Evolutionary conservation across 2,113 vertebrate genomes (phyloP).

Genomic region (Charina bottae): DNA sequence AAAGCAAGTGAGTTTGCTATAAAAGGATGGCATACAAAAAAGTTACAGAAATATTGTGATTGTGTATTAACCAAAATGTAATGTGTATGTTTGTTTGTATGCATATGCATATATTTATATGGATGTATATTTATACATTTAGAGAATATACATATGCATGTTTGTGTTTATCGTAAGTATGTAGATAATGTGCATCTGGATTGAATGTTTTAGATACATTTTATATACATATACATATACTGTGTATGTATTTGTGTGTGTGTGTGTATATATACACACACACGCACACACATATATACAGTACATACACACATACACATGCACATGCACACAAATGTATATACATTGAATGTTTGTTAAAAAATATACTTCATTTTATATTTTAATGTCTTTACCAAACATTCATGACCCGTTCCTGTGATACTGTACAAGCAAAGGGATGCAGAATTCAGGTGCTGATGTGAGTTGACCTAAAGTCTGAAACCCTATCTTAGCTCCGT

Average conservation of each 20-base stretch:
- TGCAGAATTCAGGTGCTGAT: neutral
- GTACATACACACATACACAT: neutral
- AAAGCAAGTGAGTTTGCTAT: slow-evolving; percentile 72
- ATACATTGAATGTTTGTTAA: neutral
- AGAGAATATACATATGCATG: slow-evolving; percentile 31
- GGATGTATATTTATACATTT: slow-evolving; percentile 34
- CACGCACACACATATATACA: neutral
- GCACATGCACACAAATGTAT: neutral
- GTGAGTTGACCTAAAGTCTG: neutral
- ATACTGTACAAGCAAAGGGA: neutral
- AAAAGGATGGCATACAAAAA: slow-evolving; percentile 71
- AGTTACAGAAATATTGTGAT: slow-evolving; percentile 59
- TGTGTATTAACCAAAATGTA: slow-evolving; percentile 44
- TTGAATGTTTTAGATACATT: neutral
- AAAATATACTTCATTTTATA: neutral
- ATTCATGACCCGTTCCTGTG: neutral
- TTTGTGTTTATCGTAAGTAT: slow-evolving; percentile 34
- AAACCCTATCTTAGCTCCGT: neutral
- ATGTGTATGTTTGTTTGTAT: neutral
- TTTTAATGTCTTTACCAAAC: neutral
- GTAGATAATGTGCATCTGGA: slow-evolving; percentile 30
- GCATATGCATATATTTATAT: slow-evolving; percentile 29
- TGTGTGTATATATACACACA: neutral
- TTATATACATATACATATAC: no score
- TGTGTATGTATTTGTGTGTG: no score